Evolutionary conservation across 2,113 vertebrate species (phyloP).

Genomic region (Philantomba maxwellii): DNA sequence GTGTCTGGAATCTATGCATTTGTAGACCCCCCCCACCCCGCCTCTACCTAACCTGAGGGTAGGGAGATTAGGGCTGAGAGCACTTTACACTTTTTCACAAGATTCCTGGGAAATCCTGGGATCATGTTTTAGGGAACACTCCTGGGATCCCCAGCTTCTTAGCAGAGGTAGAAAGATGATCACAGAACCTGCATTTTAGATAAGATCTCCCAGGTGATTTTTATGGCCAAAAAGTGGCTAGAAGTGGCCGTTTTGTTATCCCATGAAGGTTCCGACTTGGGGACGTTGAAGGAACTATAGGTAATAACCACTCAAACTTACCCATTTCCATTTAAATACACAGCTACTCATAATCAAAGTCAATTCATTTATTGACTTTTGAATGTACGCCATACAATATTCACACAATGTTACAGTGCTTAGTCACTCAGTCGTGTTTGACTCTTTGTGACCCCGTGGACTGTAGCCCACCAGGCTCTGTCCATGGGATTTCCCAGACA

Average conservation of each 20-base stretch:
- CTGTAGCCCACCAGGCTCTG: neutral
- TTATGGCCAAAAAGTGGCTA: neutral
- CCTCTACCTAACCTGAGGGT: neutral
- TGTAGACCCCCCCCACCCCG: neutral
- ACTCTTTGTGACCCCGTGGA: neutral
- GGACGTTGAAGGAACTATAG: neutral
- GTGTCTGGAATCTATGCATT: neutral
- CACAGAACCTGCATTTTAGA: fast-evolving
- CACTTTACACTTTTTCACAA: neutral
- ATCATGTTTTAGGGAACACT: neutral
- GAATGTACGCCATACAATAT: neutral
- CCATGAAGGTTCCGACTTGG: neutral
- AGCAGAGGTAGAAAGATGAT: neutral
- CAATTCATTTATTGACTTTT: neutral
- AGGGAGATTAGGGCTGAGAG: neutral
- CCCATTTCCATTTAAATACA: neutral
- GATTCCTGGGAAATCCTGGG: neutral
- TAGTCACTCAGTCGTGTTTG: neutral
- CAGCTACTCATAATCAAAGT: neutral
- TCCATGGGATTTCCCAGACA: neutral
- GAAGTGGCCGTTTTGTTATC: neutral
- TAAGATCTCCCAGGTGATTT: neutral
- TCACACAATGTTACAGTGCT: neutral
- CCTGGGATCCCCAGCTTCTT: neutral
- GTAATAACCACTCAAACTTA: neutral